Base-by-base conservation (phyloP, 2,888 invertebrate genomes). In the Macrophya annulata region DNA sequence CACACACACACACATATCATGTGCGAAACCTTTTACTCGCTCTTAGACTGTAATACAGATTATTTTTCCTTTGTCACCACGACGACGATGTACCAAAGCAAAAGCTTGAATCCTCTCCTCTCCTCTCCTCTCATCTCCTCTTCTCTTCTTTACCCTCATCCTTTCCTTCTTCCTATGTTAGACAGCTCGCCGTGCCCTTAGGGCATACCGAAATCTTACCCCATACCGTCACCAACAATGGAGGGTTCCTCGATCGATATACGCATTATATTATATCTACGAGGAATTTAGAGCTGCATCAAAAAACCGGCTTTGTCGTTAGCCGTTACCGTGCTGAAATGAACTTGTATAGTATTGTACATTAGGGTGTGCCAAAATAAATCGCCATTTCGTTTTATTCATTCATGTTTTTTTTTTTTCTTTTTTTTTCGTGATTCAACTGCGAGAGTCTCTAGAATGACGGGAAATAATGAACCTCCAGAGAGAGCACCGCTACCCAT, bases 191-290 rank as follows among this genome's bases (percentile, higher is more conserved):
- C 15, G 77, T 51, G 51, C 51, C 77, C 55, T 17, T 0, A 51
- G 37, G 51, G 77, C 77, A 51, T 21, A 17, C 37, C 55, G 55
- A 77, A 77, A 77, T 77, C 77, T 77, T 37, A 77, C 77, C 51
- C 77, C 76, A 25, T 55, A 4, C 37, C 51, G 15, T 25, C 10
- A 8, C 37, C 31, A 31, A 51, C 48, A 77, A 77, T 25, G 37
- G 25, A 77, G 25, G 77, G 55, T 48, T 37, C 4, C 51, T 0
- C 25, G 77, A 55, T 77, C 77, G 77, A 77, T 77, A 77, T 31
- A 77, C 77, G 55, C 77, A 77, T 77, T 77, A 77, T 51, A 37
- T 77, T 77, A 77, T 77, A 77, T 55, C 51, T 55, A 77, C 51
- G 17, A 2, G 40, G 31, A 43, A 77, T 55, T 77, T n/a, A 77